Conservation (phyloP, 2,888 invertebrate species). For the Cheiracanthium punctorium region DNA sequence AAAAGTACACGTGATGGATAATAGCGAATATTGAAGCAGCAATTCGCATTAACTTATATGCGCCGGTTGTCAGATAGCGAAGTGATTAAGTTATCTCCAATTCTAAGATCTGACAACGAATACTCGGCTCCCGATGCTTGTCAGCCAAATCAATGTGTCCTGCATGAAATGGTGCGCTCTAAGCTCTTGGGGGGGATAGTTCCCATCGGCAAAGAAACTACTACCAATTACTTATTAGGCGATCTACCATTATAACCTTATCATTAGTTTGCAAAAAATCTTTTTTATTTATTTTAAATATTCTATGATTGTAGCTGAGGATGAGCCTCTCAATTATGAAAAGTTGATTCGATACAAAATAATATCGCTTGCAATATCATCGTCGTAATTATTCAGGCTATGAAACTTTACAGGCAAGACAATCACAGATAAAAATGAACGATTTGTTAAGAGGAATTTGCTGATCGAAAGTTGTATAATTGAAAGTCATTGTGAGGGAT, state of each 20-base stretch:
- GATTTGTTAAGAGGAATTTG: no score
- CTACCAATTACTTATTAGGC: background rate
- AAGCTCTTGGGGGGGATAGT: background rate
- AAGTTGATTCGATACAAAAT: no score
- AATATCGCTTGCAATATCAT: no score
- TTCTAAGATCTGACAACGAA: slow-evolving; percentile 22
- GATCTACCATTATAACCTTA: background rate
- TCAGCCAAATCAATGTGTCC: slow-evolving; percentile 3
- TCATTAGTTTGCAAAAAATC: background rate
- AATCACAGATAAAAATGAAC: no score
- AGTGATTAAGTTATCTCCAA: slow-evolving; percentile 23
- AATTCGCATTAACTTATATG: slow-evolving; percentile 36
- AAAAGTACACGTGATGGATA: slow-evolving; percentile 44
- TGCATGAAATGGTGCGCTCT: background rate
- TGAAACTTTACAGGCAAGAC: no score
- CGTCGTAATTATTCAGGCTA: no score
- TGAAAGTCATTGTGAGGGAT: no score
- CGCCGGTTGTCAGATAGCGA: slow-evolving; percentile 25
- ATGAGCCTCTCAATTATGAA: no score
- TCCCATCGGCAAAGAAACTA: background rate
- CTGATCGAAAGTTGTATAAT: no score
- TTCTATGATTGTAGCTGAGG: no score
- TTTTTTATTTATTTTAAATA: no score
- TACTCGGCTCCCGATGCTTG: slow-evolving; percentile 13
- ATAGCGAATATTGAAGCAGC: slow-evolving; percentile 55